These are phyloP conservation scores for Lithobates sylvaticus DNA, from an alignment of 2,797 vertebrate species.

Conservation along the genomic window DNA sequence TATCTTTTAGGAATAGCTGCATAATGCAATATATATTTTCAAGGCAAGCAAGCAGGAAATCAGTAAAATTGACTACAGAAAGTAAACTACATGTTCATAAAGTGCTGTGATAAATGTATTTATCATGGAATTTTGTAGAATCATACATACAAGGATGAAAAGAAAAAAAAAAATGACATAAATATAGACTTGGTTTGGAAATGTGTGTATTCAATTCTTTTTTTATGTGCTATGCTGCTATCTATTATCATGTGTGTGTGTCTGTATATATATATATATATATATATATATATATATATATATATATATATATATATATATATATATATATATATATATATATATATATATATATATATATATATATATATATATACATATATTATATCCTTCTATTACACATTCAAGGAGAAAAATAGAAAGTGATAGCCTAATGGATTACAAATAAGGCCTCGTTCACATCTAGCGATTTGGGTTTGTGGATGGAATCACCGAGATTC, in stretches of 20 bases:
- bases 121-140: neutral
- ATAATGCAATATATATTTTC: conserved; percentile 43
- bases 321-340: no score
- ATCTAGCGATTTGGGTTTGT: no score
- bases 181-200: neutral
- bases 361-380: no score
- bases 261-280: no score
- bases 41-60: conserved; percentile 44
- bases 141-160: neutral
- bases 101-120: conserved; percentile 32
- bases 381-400: no score
- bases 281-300: no score
- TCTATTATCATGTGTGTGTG: neutral
- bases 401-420: no score
- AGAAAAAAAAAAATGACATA: neutral
- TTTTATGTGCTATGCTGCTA: neutral
- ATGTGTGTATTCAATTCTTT: neutral
- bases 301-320: no score
- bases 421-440: no score
- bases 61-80: conserved; percentile 40
- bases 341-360: no score
- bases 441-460: no score
- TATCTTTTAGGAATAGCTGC: conserved; percentile 53
- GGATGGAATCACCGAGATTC: no score
- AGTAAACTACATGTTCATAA: conserved; percentile 38